A percentile compares a stretch with the other conserved stretches of the same genome.
Evolutionary conservation across 2,113 vertebrate genomes (phyloP).

Genomic region (Grantiella picta): DNA sequence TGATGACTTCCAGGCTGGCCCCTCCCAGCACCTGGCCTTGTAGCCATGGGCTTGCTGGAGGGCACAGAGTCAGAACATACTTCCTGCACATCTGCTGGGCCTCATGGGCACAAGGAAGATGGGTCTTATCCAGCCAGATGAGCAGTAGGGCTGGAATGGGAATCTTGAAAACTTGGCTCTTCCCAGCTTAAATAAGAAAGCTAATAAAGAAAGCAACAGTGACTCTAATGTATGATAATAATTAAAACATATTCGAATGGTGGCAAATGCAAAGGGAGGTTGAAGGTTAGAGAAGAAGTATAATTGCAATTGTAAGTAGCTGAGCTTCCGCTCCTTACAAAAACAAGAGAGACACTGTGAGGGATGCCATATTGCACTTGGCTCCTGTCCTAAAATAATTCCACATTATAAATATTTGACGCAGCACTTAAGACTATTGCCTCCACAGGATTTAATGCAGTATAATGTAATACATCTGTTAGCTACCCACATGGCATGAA

Average conservation of each 20-base stretch:
- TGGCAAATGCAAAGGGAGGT: neutral
- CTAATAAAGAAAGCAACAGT: neutral
- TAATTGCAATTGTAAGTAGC: slow-evolving; percentile 36
- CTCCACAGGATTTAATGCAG: slow-evolving; percentile 49
- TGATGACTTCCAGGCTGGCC: neutral
- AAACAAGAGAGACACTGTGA: slow-evolving; percentile 39
- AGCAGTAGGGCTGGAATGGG: neutral
- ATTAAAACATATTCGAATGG: neutral
- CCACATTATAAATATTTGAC: slow-evolving; percentile 64
- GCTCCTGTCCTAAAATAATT: slow-evolving; percentile 52
- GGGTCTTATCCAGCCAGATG: neutral
- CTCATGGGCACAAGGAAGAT: accelerated
- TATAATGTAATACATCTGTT: slow-evolving; percentile 62
- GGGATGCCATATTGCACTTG: slow-evolving; percentile 53
- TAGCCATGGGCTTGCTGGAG: neutral
- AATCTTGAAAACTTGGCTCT: neutral
- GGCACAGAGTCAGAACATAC: accelerated
- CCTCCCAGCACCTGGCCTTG: neutral
- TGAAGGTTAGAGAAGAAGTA: neutral
- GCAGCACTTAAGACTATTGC: slow-evolving; percentile 55
- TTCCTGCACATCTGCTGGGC: accelerated
- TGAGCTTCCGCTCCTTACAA: neutral
- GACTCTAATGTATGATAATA: neutral
- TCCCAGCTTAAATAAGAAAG: neutral
- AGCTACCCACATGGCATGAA: slow-evolving; percentile 25